phyloP scores from a whole-genome alignment of 2,888 invertebrate species.

The Teleogryllus oceanicus region DNA sequence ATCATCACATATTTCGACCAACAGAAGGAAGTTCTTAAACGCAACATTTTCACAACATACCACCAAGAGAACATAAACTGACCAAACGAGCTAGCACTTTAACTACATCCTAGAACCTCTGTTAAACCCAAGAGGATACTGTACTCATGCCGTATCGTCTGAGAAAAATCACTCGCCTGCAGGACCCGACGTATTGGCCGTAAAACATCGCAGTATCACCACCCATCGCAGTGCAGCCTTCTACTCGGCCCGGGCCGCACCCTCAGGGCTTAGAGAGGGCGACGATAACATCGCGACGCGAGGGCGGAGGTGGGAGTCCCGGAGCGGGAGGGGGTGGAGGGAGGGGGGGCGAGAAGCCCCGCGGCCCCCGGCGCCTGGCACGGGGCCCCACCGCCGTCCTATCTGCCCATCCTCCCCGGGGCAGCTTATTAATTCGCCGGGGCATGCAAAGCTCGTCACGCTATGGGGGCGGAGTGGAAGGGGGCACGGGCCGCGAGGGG shows the following conservation, averaged over 20 bases:
- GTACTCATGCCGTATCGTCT: too few species aligned
- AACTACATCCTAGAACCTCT: too few species aligned
- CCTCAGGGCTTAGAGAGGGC: background rate
- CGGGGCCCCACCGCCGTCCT: background rate
- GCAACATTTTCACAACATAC: too few species aligned
- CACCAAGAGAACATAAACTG: too few species aligned
- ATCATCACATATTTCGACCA: too few species aligned
- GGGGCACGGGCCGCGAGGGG: background rate
- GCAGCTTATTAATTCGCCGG: constrained; percentile 5
- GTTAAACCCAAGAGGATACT: too few species aligned
- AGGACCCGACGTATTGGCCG: too few species aligned
- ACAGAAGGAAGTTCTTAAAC: too few species aligned
- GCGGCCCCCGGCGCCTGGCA: constrained; percentile 9
- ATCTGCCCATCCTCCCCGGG: background rate
- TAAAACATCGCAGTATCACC: too few species aligned
- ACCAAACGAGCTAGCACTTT: too few species aligned
- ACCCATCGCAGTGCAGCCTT: too few species aligned
- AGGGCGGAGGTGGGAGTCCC: background rate
- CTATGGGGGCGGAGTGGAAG: background rate
- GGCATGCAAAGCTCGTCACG: constrained; percentile 18
- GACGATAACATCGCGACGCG: background rate
- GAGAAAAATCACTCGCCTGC: too few species aligned
- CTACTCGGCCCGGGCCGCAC: background rate
- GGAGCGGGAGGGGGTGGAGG: background rate
- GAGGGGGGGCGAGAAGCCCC: background rate